Conservation (phyloP, 2,888 invertebrate genomes). For the Thumatha senex region DNA sequence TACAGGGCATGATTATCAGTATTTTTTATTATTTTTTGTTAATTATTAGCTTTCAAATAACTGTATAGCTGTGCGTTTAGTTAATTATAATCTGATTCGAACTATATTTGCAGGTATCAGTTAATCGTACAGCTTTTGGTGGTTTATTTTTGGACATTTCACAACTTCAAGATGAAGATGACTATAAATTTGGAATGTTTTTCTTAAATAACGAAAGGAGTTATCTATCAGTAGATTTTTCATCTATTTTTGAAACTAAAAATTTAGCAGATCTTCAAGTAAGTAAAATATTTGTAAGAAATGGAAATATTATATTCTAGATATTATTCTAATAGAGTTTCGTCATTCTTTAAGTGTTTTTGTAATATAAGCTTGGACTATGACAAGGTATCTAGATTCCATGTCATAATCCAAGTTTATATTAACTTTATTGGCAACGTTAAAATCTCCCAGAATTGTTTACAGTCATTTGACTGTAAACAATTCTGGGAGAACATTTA, state of each 20-base stretch:
- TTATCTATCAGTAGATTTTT: slow-evolving; percentile 44
- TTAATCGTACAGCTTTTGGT: slow-evolving; percentile 31
- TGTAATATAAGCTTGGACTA: too few species aligned
- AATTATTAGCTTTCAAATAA: too few species aligned
- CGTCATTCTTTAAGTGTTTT: too few species aligned
- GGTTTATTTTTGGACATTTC: slow-evolving; percentile 46
- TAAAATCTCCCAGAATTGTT: neutral
- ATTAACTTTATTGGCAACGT: neutral
- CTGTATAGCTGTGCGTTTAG: neutral
- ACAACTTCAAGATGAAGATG: slow-evolving; percentile 40
- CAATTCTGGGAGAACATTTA: too few species aligned
- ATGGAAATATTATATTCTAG: too few species aligned
- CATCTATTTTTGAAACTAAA: slow-evolving; percentile 38
- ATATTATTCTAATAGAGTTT: too few species aligned
- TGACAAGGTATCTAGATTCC: too few species aligned
- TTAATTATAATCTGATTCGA: neutral
- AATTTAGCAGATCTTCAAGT: slow-evolving; percentile 41
- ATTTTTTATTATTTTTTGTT: too few species aligned
- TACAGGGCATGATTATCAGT: too few species aligned
- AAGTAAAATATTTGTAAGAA: slow-evolving; percentile 11
- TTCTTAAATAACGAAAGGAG: slow-evolving; percentile 33
- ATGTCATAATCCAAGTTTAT: neutral
- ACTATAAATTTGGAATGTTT: slow-evolving; percentile 45
- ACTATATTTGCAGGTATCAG: slow-evolving; percentile 31
- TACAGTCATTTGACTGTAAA: too few species aligned